phyloP scores from a whole-genome alignment of 2,797 vertebrate genomes.

The Sebastes hubbsi region DNA sequence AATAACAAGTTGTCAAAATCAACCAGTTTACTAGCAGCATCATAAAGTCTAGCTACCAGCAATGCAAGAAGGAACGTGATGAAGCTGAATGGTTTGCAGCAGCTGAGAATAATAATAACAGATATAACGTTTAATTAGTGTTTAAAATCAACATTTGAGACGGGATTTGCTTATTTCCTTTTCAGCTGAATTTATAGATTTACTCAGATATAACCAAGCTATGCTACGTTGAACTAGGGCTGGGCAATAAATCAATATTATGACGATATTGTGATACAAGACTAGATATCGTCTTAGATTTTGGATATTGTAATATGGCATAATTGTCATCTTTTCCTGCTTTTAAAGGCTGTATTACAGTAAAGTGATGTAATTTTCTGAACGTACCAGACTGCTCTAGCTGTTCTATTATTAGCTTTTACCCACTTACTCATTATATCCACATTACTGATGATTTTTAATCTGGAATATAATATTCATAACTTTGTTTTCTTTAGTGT shows the following conservation, averaged over 20 bases:
- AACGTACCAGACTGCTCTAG: too few species aligned
- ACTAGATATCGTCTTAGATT: too few species aligned
- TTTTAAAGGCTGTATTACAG: too few species aligned
- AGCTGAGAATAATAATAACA: background rate
- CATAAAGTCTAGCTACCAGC: background rate
- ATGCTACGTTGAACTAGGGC: too few species aligned
- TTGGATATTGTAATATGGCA: too few species aligned
- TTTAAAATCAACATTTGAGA: background rate
- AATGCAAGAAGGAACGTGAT: background rate
- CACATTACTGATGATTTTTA: too few species aligned
- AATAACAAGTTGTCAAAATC: background rate
- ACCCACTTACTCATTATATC: too few species aligned
- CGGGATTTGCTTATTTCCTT: background rate
- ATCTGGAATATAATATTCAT: background rate
- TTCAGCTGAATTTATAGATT: background rate
- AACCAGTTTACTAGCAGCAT: background rate
- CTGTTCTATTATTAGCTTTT: too few species aligned
- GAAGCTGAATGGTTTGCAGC: background rate
- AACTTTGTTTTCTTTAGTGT: background rate
- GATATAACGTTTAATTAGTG: background rate
- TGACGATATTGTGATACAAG: rapidly evolving
- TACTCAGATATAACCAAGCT: background rate
- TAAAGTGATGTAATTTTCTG: too few species aligned
- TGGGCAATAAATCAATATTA: too few species aligned
- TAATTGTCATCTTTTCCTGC: rapidly evolving